Evolutionary conservation across 92 coral and sea anemone species (phyloP).

Genomic region (Nematostella vectensis): DNA sequence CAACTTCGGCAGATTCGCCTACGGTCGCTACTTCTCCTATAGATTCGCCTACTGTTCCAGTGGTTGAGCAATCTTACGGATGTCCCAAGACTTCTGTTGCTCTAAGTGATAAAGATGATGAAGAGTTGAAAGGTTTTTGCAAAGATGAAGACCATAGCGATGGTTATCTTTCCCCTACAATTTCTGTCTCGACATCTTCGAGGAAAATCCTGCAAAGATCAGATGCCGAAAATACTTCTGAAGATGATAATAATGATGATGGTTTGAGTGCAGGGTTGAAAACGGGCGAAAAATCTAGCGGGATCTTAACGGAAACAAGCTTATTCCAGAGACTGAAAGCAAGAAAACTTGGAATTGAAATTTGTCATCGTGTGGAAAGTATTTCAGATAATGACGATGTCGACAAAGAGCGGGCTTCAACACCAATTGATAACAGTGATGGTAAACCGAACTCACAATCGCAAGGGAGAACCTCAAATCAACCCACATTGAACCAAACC

Average conservation of each 20-base stretch:
- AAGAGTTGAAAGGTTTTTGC: background rate
- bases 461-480: background rate
- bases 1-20: background rate
- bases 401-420: background rate
- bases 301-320: constrained; percentile 15
- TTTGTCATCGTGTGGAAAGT: constrained; percentile 4
- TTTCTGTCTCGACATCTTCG: too few relatives aligned
- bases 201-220: too few relatives aligned
- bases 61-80: background rate
- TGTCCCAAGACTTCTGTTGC: background rate
- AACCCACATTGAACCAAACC: background rate
- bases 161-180: too few relatives aligned
- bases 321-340: constrained; percentile 21
- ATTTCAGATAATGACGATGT: constrained; percentile 8
- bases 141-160: too few relatives aligned
- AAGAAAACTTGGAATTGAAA: constrained; percentile 8
- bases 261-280: background rate
- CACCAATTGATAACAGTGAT: background rate
- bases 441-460: background rate
- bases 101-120: background rate
- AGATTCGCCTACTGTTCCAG: background rate
- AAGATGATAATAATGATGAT: background rate
- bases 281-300: background rate
- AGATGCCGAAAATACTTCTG: too few relatives aligned
- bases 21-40: background rate